Evolutionary conservation across 2,113 vertebrate genomes (phyloP).

Genomic region (Zosterops japonicus): DNA sequence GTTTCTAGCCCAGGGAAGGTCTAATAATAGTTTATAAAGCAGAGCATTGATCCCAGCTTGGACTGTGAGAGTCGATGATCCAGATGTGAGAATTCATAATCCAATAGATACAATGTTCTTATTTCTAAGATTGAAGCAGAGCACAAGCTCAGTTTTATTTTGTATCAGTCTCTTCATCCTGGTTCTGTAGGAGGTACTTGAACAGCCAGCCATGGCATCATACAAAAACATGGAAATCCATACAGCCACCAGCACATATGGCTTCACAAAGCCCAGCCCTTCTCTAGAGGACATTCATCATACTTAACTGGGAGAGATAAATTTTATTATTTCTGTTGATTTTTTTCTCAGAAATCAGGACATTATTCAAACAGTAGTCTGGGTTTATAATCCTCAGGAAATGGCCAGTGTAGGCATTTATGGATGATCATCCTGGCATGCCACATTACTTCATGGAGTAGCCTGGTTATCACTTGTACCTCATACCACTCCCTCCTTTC

Average conservation of each 20-base stretch:
- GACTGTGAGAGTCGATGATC: neutral
- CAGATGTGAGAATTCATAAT: neutral
- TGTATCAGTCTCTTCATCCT: neutral
- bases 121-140: neutral
- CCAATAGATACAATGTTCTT: neutral
- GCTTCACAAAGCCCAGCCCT: neutral
- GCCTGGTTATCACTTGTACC: neutral
- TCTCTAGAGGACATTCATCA: neutral
- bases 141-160: neutral
- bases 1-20: neutral
- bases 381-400: slow-evolving; percentile 2
- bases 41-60: neutral
- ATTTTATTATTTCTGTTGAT: neutral
- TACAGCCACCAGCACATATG: neutral
- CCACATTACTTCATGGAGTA: neutral
- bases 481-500: neutral
- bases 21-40: neutral
- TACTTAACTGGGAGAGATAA: neutral
- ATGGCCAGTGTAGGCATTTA: neutral
- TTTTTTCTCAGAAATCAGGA: neutral
- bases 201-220: neutral
- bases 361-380: neutral
- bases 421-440: neutral
- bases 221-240: neutral
- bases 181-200: neutral